Evolutionary conservation across 2,113 vertebrate species (phyloP).

Genomic region (Deroptyus accipitrinus): DNA sequence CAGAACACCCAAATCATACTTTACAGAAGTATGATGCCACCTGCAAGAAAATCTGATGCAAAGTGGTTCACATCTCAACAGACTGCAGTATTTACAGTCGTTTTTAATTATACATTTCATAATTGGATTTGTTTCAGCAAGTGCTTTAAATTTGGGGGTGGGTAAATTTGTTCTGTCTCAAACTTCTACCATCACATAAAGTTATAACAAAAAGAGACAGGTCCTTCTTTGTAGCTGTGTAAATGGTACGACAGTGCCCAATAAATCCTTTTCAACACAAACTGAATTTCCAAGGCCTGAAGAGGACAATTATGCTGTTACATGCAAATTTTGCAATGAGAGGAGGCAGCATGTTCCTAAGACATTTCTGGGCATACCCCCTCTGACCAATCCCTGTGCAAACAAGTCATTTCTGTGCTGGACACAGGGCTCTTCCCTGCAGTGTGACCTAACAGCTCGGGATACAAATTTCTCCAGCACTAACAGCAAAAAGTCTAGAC

Average conservation of each 20-base stretch:
- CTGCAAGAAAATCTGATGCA: not conserved
- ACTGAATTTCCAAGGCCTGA: not conserved
- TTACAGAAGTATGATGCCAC: not conserved
- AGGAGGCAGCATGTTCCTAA: not conserved
- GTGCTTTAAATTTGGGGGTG: not conserved
- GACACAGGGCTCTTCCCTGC: not conserved
- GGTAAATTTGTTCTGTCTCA: not conserved
- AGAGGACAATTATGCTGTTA: not conserved
- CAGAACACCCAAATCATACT: rapidly evolving
- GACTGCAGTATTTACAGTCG: not conserved
- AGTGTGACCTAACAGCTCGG: not conserved
- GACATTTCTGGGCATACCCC: not conserved
- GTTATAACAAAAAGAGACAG: not conserved
- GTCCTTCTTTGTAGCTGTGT: not conserved
- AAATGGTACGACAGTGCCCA: not conserved
- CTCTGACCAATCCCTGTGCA: not conserved
- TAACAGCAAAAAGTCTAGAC: not conserved
- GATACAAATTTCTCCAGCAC: not conserved
- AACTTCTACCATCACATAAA: not conserved
- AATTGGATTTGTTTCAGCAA: not conserved
- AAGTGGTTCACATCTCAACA: not conserved
- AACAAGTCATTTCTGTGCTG: not conserved
- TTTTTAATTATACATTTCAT: not conserved
- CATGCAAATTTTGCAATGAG: not conserved
- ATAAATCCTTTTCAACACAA: not conserved